Percentiles rank a stretch among this genome's conserved stretches.
phyloP scores from a whole-genome alignment of 2,113 vertebrate genomes.

The Coptodon rendalli region DNA sequence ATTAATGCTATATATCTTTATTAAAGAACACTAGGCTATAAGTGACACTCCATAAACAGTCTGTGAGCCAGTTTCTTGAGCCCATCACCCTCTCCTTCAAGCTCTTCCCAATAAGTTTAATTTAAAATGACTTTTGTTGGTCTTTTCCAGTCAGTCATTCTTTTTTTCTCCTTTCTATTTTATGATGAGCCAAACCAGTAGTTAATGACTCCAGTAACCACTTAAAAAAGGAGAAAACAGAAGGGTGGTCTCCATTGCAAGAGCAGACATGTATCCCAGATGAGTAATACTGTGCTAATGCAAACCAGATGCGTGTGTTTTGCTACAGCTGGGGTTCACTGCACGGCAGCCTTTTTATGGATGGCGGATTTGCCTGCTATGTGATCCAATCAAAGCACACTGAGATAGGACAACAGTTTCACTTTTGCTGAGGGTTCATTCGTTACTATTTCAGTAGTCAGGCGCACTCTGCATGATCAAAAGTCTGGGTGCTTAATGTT shows the following conservation, averaged over 20 bases:
- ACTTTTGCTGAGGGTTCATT: slow-evolving; percentile 29
- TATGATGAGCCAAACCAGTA: slow-evolving; percentile 51
- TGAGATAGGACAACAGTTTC: slow-evolving; percentile 18
- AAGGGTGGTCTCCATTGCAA: slow-evolving; percentile 25
- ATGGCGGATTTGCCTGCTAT: neutral
- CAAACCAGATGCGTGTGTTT: slow-evolving; percentile 44
- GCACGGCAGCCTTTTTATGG: slow-evolving; percentile 14
- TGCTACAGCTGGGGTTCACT: neutral
- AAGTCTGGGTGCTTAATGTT: slow-evolving; percentile 34
- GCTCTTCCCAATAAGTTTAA: neutral
- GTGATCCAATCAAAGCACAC: slow-evolving; percentile 34
- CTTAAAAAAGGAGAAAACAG: slow-evolving; percentile 37
- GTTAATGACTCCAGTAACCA: slow-evolving; percentile 35
- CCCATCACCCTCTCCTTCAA: neutral
- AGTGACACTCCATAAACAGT: neutral
- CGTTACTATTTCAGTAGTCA: slow-evolving; percentile 50
- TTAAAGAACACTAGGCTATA: neutral
- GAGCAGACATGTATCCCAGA: slow-evolving; percentile 10
- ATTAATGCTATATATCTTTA: neutral
- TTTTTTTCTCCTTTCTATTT: slow-evolving; percentile 3
- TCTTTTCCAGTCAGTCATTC: neutral
- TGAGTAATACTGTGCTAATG: slow-evolving; percentile 34
- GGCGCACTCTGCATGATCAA: slow-evolving; percentile 34
- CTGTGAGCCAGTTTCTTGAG: neutral
- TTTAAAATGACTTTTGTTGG: neutral